Base-by-base conservation (phyloP, 2,113 vertebrate genomes). In the Oncorhynchus mykiss region DNA sequence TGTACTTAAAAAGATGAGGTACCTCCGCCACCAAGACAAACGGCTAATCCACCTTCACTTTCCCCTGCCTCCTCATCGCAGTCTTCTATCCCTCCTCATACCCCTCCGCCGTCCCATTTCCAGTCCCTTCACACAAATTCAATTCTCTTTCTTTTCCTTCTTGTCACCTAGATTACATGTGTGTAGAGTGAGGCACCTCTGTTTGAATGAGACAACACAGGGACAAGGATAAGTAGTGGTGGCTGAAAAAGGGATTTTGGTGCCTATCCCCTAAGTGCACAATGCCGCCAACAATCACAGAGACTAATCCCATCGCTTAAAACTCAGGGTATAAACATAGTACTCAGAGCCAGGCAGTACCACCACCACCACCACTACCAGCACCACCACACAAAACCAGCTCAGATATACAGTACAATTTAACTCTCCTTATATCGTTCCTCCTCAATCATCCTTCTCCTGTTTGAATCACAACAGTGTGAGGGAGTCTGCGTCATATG, bases 191-290 rank as follows among this genome's bases (percentile, higher is more conserved):
- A 88, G 89, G 82, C 84, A 81, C 87, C 80, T 78, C 85, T 87
- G 88, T 88, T 86, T 91, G 87, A 90, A 91, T 87, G 89, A 88
- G 88, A 88, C 86, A 88, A 89, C 91, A 90, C 86, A 85, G 84
- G 88, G 85, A 90, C 89, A 87, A 81, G 89, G 89, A 91, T 91
- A 91, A 91, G 89, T 87, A 87, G 87, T 80, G 86, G 82, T 90
- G 88, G 88, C 86, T 92, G 89, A 91, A 92, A 92, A 93, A 78
- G 78, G 91, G 93, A 94, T 94, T 93, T 92, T 54, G 71, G 88
- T 89, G 81, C 85, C 89, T 88, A 91, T 92, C 90, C 91, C 87
- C 82, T 91, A 82, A 81, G 87, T 82, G 68, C 89, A 93, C 91
- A 92, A 92, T 88, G 85, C 86, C 78, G 86, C 89, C 90, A 89